Evolutionary conservation across 1,140 invertebrate genomes (phyloP), one percentile per base, ranked within the genome.

Genomic region (Brachionus rotundiformis): DNA sequence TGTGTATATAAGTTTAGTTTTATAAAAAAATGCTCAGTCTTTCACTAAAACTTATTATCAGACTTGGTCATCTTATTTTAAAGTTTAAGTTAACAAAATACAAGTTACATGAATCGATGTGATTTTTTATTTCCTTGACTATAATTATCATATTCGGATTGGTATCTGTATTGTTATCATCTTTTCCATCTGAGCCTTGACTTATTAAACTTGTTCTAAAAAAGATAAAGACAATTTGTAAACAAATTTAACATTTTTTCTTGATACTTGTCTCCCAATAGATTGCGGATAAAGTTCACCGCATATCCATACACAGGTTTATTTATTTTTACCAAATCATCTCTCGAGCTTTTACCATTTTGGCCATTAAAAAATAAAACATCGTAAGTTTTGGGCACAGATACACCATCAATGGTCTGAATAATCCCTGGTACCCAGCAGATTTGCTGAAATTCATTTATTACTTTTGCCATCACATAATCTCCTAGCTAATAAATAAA

Each of bases 321-420:
- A 39, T 79, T 23, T 25, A 79, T 79, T 59, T 79, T 79, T 31
- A 79, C 23, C 36, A 79, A 41, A 16, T 79, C 23, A 16, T 25
- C 8, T 5, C 47, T 10, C 3, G 10, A 19, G n/a, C 54, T 59
- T 19, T 39, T 4, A 0, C 47, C 76, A 16, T 54, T 6, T 41
- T 79, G 47, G 2, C 76, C 76, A 63, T 79, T 79, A 41, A 79
- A 79, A 79, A 79, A 59, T 13, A 79, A 63, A 33, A 79, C 31
- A 5, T 19, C 8, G 11, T 36, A 79, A 1, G 13, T 4, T 59
- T 79, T 79, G 3, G 76, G 76, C 4, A 27, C 11, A 1, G 76
- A 54, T 19, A 19, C 7, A 19, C 13, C 16, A 11, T 79, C 27
- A 36, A 79, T 59, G 23, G 23, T 36, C 13, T 79, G 76, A 19